Evolutionary conservation across 2,888 invertebrate species (phyloP).

Genomic region (Odontocolon sp.): DNA sequence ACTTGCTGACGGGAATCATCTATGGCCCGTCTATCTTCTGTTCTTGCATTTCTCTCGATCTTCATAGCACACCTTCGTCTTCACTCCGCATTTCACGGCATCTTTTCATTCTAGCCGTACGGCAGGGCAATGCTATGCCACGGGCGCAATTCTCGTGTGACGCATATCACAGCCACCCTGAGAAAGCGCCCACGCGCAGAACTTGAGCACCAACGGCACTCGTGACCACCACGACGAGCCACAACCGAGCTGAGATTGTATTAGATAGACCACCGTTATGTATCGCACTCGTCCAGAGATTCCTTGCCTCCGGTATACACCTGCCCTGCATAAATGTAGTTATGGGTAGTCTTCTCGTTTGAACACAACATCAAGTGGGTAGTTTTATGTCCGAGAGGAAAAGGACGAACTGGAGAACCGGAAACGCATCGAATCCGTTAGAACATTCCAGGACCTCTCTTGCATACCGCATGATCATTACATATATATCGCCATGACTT

Average conservation of each 20-base stretch:
- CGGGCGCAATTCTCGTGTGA: slow-evolving; percentile 68
- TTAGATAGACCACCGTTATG: slow-evolving; percentile 19
- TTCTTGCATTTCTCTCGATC: neutral
- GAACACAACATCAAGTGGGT: neutral
- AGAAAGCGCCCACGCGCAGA: slow-evolving; percentile 76
- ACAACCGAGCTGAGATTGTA: slow-evolving; percentile 20
- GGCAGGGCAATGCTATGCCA: neutral
- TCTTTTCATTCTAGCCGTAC: slow-evolving; percentile 22
- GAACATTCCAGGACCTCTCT: neutral
- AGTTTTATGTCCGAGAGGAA: neutral
- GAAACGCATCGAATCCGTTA: slow-evolving; percentile 7
- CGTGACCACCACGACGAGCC: neutral
- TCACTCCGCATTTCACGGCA: slow-evolving; percentile 27
- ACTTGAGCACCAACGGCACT: slow-evolving; percentile 29
- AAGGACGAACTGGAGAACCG: neutral
- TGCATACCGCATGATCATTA: slow-evolving; percentile 4
- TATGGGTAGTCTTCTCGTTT: slow-evolving; percentile 8
- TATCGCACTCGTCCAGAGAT: slow-evolving; percentile 58
- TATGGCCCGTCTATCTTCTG: slow-evolving; percentile 53
- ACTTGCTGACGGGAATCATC: slow-evolving; percentile 8
- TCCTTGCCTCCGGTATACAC: slow-evolving; percentile 71
- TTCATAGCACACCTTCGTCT: slow-evolving; percentile 43
- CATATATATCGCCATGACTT: neutral
- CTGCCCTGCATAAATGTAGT: slow-evolving; percentile 64
- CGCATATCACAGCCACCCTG: slow-evolving; percentile 77